Evolutionary conservation across 2,113 vertebrate genomes (phyloP).

Genomic region (Phocoena sinus): DNA sequence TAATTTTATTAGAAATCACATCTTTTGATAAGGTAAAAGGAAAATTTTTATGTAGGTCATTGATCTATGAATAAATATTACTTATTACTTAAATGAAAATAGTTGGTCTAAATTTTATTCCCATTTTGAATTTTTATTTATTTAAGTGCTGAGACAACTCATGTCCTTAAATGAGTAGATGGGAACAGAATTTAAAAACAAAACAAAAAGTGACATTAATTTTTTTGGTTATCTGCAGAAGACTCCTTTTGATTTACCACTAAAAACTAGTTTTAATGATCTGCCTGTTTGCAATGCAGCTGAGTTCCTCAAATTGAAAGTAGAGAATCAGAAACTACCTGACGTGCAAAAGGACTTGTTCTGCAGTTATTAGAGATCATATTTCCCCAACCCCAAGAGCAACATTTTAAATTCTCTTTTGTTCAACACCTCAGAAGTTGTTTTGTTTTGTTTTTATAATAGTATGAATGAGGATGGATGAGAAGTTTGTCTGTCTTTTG

Average conservation of each 20-base stretch:
- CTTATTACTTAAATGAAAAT: not conserved
- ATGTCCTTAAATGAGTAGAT: not conserved
- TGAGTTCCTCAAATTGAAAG: not conserved
- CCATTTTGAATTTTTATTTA: not conserved
- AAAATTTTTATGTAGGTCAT: not conserved
- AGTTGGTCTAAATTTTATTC: not conserved
- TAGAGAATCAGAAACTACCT: not conserved
- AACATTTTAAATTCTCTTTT: not conserved
- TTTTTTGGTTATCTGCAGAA: not conserved
- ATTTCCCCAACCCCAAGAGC: not conserved
- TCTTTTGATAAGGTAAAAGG: not conserved
- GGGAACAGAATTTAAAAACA: not conserved
- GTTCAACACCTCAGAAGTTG: not conserved
- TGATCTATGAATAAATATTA: not conserved
- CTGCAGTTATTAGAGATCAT: not conserved
- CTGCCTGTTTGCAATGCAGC: not conserved
- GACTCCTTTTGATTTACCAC: not conserved
- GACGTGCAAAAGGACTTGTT: not conserved
- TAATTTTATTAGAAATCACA: not conserved
- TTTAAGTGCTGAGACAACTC: not conserved
- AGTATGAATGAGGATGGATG: not conserved
- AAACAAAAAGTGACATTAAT: not conserved
- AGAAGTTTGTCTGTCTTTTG: not conserved
- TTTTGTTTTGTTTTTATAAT: too few relatives aligned
- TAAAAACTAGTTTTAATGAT: not conserved